Base-by-base conservation (phyloP, 2,113 vertebrate species). In the Thamnophis sirtalis region DNA sequence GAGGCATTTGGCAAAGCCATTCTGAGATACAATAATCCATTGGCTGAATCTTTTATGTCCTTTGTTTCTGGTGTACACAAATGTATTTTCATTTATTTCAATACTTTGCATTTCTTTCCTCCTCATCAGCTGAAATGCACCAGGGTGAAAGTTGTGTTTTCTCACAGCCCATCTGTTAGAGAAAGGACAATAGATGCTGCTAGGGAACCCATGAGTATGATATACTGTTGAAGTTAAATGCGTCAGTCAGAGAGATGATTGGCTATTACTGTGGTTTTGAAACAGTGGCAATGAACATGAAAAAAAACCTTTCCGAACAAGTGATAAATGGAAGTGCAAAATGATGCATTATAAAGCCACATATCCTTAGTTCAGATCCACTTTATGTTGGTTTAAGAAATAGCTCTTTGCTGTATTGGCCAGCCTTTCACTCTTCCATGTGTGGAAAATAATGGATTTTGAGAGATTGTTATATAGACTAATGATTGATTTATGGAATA, bases 401-500 rank as follows among this genome's bases (percentile, higher is more conserved):
- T 38, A 43, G 73, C 33, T 80, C 28, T 51, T 87, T 43, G 58
- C 24, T 63, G 13, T 63, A 50, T 89, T 89, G 56, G 9, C n/a
- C n/a, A 43, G 19, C 19, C 11, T 9, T 43, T 53, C 28, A 6
- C 1, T 22, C 88, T 68, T 33, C 5, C 86, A 6, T 49, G 0
- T 53, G 22, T 11, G 1, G 84, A 91, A 50, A 84, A n/a, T 51
- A 91, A 28, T 5, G 0, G 28, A 8, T 50, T 22, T 92, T 90
- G 73, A 88, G 48, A 93, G 54, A 26, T 84, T 50, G 5, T 43
- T 92, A 49, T 86, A 50, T 17, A 17, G 24, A 63, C 5, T n/a
- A 68, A 17, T 68, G 58, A 91, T 24, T n/a, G 38, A 94, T 93
- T 92, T 94, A 56, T 28, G 88, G 89, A 84, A n/a, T 84, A 88